These are phyloP conservation scores for Paraescarpia echinospica DNA, from an alignment of 1,140 invertebrate genomes.

Conservation along the genomic window DNA sequence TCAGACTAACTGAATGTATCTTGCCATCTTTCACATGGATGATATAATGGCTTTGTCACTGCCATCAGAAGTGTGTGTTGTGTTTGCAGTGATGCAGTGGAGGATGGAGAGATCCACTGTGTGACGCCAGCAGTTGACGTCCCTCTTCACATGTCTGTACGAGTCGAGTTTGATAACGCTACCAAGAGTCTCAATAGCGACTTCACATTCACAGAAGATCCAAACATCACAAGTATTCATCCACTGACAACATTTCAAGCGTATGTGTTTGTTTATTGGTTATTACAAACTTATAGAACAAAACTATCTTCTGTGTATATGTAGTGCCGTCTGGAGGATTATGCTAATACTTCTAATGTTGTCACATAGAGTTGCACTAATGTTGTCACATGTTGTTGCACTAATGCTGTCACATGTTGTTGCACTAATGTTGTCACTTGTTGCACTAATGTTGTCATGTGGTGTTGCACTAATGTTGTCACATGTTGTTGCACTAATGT, in stretches of 20 bases:
- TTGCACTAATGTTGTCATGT: too few species aligned
- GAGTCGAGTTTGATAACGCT: neutral
- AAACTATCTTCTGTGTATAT: too few species aligned
- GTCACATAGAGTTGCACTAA: too few species aligned
- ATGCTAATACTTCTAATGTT: too few species aligned
- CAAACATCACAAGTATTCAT: constrained; percentile 68
- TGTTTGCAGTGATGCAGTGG: neutral
- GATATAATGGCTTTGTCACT: neutral
- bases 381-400: too few species aligned
- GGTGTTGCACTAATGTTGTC: neutral
- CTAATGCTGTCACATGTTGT: neutral
- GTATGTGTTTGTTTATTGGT: constrained; percentile 24
- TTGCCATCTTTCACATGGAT: neutral
- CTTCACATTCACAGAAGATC: constrained; percentile 85
- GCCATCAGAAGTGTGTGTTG: neutral
- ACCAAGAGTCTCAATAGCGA: neutral
- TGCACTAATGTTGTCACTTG: too few species aligned
- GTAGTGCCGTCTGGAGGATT: too few species aligned
- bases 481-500: neutral
- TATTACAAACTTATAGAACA: neutral
- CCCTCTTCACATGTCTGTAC: neutral
- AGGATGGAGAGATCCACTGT: neutral
- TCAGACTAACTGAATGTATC: neutral
- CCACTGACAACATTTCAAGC: constrained; percentile 55
- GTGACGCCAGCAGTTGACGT: neutral